These are phyloP conservation scores for Carollia perspicillata DNA, from an alignment of 2,113 vertebrate genomes.

Conservation along the genomic window DNA sequence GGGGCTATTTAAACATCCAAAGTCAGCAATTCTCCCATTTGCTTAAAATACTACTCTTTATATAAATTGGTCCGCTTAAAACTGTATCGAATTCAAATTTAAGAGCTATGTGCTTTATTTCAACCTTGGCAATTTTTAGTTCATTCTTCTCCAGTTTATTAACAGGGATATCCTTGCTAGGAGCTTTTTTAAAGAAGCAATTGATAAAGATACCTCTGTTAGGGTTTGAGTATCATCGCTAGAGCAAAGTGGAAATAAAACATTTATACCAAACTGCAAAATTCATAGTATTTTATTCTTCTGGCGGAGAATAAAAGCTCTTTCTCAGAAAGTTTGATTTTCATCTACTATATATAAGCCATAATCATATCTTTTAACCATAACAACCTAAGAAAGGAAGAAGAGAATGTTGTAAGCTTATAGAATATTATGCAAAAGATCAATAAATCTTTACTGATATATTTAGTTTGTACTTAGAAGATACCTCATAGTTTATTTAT, in stretches of 20 bases:
- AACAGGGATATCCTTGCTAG: neutral
- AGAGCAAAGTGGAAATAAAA: slow-evolving; percentile 49
- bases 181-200: slow-evolving; percentile 6
- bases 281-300: slow-evolving; percentile 3
- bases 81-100: neutral
- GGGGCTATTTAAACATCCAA: slow-evolving; percentile 14
- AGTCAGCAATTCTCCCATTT: neutral
- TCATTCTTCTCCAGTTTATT: neutral
- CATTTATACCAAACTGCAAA: neutral
- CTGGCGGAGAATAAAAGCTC: neutral
- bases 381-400: neutral
- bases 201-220: neutral
- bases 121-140: neutral
- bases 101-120: slow-evolving; percentile 6
- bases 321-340: slow-evolving; percentile 3
- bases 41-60: slow-evolving; percentile 23
- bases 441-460: slow-evolving; percentile 7
- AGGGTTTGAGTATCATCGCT: neutral
- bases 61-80: slow-evolving; percentile 14
- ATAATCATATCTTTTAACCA: neutral
- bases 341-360: neutral
- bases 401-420: neutral
- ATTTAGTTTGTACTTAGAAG: neutral
- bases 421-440: neutral
- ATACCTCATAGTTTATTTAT: neutral